Evolutionary conservation across 2,113 vertebrate species (phyloP).

Genomic region (Turdus rufiventris): DNA sequence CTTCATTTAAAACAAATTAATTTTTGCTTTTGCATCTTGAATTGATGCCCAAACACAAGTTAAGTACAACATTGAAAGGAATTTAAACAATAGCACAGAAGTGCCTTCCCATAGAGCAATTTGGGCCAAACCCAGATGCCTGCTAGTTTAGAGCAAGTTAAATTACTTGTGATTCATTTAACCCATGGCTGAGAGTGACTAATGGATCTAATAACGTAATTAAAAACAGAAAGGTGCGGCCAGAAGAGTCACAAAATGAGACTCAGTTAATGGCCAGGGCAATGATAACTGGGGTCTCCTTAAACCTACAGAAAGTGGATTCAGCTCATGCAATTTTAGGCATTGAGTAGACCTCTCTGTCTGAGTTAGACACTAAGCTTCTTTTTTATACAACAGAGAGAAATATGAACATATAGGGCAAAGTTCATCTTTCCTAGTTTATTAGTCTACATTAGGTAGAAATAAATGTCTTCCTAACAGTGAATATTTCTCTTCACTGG

Average conservation of each 20-base stretch:
- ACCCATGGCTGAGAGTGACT: neutral
- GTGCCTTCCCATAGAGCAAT: neutral
- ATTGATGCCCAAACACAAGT: neutral
- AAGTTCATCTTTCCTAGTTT: conserved; percentile 19
- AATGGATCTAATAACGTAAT: neutral
- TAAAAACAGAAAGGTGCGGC: neutral
- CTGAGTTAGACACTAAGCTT: neutral
- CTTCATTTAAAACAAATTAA: neutral
- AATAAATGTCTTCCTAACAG: conserved; percentile 17
- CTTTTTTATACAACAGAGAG: neutral
- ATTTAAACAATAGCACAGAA: neutral
- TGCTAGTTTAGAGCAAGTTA: neutral
- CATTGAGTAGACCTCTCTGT: neutral
- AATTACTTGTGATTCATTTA: neutral
- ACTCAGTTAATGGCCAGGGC: neutral
- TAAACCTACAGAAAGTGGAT: neutral
- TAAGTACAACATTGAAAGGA: neutral
- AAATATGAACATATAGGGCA: neutral
- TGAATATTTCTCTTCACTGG: neutral
- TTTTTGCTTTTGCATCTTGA: neutral
- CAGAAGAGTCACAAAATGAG: neutral
- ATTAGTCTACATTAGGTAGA: neutral
- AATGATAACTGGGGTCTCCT: neutral
- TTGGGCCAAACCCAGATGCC: neutral
- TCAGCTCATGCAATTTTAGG: neutral